These are phyloP conservation scores for Macquaria ambigua DNA, from an alignment of 2,113 vertebrate species.

Conservation along the genomic window DNA sequence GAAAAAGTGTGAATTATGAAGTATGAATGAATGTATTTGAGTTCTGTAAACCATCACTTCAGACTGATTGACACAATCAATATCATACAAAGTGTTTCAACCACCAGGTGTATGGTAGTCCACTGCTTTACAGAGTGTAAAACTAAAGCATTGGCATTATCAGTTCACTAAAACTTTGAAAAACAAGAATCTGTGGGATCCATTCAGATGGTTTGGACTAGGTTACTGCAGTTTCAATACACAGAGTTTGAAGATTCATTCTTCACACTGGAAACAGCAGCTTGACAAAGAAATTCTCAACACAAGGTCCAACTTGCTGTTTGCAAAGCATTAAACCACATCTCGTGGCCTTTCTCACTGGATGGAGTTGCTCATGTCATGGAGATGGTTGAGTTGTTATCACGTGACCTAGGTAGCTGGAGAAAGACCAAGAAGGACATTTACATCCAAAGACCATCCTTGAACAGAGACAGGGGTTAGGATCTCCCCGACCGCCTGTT, in stretches of 20 bases:
- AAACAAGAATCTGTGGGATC: neutral
- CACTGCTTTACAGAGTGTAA: neutral
- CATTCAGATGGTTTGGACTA: too few relatives aligned
- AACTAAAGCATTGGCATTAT: neutral
- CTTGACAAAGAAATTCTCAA: neutral
- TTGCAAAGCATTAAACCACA: neutral
- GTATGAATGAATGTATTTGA: neutral
- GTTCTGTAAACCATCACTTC: neutral
- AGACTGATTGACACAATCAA: neutral
- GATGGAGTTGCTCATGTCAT: neutral
- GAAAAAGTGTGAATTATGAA: constrained; percentile 5
- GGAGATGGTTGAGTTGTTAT: neutral
- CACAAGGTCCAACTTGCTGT: neutral
- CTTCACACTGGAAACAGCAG: neutral
- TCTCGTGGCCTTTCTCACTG: neutral
- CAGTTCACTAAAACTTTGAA: neutral
- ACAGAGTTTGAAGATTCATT: neutral
- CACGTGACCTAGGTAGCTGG: neutral
- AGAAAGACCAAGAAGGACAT: neutral
- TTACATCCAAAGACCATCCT: neutral
- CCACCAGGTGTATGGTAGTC: neutral
- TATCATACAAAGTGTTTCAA: constrained; percentile 10
- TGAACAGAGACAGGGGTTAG: neutral
- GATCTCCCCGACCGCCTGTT: neutral
- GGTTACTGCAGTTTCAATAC: too few relatives aligned